Conservation (phyloP, 2,797 vertebrate species). For the Podargus strigoides region DNA sequence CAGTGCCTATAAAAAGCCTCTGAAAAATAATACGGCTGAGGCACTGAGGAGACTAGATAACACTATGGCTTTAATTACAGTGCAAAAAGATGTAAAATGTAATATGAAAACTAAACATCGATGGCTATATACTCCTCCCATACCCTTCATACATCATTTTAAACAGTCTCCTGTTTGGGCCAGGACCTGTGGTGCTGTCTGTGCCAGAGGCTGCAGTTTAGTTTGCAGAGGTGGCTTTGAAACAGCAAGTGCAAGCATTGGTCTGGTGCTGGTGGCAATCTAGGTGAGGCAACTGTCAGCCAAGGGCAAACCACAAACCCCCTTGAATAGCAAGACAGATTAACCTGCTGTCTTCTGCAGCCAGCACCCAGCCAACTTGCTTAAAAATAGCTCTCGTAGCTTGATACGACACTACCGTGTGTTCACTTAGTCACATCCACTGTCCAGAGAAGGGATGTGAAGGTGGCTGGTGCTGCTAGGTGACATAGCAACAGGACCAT, state of each 20-base stretch:
- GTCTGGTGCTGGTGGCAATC: background rate
- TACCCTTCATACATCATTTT: background rate
- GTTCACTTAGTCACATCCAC: background rate
- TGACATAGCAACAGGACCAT: background rate
- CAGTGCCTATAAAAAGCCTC: background rate
- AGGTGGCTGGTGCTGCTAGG: background rate
- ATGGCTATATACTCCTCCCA: background rate
- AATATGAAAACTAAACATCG: background rate
- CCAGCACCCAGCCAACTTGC: background rate
- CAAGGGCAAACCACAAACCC: background rate
- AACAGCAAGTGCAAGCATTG: accelerated
- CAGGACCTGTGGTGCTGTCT: background rate
- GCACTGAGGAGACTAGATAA: background rate
- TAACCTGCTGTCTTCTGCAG: background rate
- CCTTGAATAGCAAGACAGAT: background rate
- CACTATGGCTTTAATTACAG: background rate
- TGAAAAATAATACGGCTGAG: background rate
- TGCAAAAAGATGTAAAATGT: background rate
- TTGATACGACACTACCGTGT: accelerated
- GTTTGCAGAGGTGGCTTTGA: background rate
- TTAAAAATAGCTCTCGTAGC: background rate
- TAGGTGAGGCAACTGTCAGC: background rate
- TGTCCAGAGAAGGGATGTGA: accelerated
- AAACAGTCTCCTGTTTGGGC: background rate
- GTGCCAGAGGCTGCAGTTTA: background rate